Conservation (phyloP, 1,140 invertebrate species). For the Apocrypta bakeri region DNA sequence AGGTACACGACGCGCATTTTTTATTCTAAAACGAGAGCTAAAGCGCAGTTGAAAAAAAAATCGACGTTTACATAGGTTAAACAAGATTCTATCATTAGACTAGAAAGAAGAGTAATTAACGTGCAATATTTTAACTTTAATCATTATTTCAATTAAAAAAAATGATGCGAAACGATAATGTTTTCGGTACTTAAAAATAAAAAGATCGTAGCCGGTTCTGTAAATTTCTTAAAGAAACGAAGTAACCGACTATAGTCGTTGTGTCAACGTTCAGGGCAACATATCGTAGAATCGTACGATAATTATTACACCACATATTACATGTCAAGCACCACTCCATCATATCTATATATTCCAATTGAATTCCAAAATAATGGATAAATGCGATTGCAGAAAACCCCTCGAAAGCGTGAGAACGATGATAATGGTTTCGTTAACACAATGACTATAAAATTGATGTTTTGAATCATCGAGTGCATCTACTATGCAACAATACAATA, state of each 20-base stretch:
- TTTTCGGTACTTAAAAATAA: constrained; percentile 30
- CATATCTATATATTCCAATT: not conserved
- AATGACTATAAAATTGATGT: not conserved
- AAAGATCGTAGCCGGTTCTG: constrained; percentile 1
- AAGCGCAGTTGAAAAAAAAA: not conserved
- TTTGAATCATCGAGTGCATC: not conserved
- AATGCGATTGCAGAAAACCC: not conserved
- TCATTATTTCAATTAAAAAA: constrained; percentile 9
- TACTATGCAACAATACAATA: constrained; percentile 4
- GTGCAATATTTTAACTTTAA: constrained; percentile 49
- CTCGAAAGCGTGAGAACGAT: not conserved
- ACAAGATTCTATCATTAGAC: constrained; percentile 20
- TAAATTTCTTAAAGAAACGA: constrained; percentile 13
- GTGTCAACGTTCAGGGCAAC: constrained; percentile 27
- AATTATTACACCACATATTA: constrained; percentile 11
- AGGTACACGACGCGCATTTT: not conserved
- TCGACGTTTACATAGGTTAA: not conserved
- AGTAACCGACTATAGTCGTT: not conserved
- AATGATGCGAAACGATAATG: not conserved
- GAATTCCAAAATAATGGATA: not conserved
- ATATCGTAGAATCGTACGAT: constrained; percentile 23
- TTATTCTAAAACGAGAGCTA: constrained; percentile 2
- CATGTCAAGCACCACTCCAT: constrained; percentile 18
- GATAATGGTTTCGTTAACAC: not conserved
- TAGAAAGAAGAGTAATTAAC: not conserved